These are phyloP conservation scores for Subanguina moxae DNA, from an alignment of 1,140 invertebrate species.

Conservation along the genomic window DNA sequence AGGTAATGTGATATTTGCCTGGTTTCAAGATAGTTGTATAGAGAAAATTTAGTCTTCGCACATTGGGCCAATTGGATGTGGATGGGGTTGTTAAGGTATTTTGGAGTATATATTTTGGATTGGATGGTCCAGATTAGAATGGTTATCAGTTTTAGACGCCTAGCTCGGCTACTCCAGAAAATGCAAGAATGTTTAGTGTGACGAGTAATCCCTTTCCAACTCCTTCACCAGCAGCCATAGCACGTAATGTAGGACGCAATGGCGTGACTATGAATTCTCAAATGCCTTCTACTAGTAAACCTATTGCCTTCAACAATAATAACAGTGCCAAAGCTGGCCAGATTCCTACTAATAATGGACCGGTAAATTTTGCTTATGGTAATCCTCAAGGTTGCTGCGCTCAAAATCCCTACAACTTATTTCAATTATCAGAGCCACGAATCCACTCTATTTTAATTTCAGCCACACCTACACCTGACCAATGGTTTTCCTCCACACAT, in stretches of 20 bases:
- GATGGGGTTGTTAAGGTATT: slow-evolving; percentile 2
- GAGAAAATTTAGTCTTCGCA: neutral
- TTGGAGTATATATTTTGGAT: neutral
- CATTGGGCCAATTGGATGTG: neutral
- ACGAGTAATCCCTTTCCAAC: neutral
- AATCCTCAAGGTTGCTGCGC: too few relatives aligned
- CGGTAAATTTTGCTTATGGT: too few relatives aligned
- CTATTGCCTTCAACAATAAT: too few relatives aligned
- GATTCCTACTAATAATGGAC: too few relatives aligned
- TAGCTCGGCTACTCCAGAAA: neutral
- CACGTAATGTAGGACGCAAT: neutral
- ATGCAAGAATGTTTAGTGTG: slow-evolving; percentile 7
- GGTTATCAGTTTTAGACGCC: slow-evolving; percentile 5
- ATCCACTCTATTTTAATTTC: neutral
- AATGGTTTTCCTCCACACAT: neutral
- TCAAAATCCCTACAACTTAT: too few relatives aligned
- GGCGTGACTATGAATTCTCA: too few relatives aligned
- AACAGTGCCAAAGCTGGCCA: too few relatives aligned
- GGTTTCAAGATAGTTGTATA: too few relatives aligned
- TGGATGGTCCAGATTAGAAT: neutral
- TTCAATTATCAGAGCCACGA: neutral
- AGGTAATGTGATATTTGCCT: too few relatives aligned
- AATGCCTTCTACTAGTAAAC: too few relatives aligned
- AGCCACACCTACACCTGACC: neutral
- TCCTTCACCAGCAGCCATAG: neutral